Conservation (phyloP, 2,888 invertebrate species). For the Eupithecia pulchellata region DNA sequence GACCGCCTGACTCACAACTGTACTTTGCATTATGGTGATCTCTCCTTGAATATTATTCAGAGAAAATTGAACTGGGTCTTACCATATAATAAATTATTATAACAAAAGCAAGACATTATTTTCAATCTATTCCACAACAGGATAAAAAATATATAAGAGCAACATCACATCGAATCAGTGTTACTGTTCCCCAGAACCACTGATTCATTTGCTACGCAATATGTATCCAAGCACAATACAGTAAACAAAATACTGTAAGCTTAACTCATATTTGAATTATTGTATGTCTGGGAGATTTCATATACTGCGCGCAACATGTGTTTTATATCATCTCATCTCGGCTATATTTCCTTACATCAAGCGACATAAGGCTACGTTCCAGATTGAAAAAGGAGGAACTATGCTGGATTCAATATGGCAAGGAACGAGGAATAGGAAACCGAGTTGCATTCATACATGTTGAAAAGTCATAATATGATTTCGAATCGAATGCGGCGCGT, state of each 20-base stretch:
- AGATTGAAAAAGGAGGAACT: slow-evolving; percentile 78
- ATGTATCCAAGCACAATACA: slow-evolving; percentile 29
- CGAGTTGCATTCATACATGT: slow-evolving; percentile 76
- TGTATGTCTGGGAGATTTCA: slow-evolving; percentile 65
- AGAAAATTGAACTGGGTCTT: slow-evolving; percentile 40
- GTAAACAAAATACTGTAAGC: slow-evolving; percentile 63
- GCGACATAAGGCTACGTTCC: slow-evolving; percentile 58
- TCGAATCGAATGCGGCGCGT: slow-evolving; percentile 73
- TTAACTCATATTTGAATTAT: slow-evolving; percentile 79
- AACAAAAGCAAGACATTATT: slow-evolving; percentile 13
- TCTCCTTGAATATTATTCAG: slow-evolving; percentile 54
- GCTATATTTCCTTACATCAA: slow-evolving; percentile 70
- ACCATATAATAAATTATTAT: slow-evolving; percentile 22
- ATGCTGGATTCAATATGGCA: slow-evolving; percentile 75
- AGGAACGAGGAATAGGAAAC: slow-evolving; percentile 70
- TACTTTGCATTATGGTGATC: slow-evolving; percentile 57
- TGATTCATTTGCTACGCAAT: slow-evolving; percentile 7
- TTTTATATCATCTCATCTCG: slow-evolving; percentile 73
- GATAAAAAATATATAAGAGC: slow-evolving; percentile 5
- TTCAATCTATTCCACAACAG: slow-evolving; percentile 4
- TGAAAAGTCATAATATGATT: slow-evolving; percentile 80
- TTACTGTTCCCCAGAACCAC: slow-evolving; percentile 52
- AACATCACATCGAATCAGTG: slow-evolving; percentile 28
- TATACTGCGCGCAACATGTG: slow-evolving; percentile 73
- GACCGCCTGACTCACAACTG: slow-evolving; percentile 59